Evolutionary conservation across 2,113 vertebrate genomes (phyloP).

Genomic region (Cyanistes caeruleus): DNA sequence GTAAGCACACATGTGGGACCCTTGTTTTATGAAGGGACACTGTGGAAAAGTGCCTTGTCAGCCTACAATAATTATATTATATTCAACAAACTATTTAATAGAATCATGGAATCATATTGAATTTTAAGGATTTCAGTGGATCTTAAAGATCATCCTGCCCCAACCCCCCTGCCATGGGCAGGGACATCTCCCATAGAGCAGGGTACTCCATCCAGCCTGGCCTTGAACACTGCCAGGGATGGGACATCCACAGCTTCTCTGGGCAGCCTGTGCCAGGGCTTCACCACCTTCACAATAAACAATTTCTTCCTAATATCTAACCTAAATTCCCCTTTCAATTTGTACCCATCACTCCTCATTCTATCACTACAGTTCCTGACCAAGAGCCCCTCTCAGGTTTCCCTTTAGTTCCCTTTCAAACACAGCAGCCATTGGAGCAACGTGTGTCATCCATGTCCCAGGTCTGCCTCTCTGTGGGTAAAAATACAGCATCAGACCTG

Average conservation of each 20-base stretch:
- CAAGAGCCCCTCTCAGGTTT: neutral
- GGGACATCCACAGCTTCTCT: neutral
- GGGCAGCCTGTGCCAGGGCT: neutral
- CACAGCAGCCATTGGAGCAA: neutral
- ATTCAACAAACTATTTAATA: neutral
- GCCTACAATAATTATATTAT: neutral
- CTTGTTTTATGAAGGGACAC: neutral
- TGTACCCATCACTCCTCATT: neutral
- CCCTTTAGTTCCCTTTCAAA: neutral
- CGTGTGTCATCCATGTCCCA: neutral
- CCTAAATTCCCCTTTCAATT: neutral
- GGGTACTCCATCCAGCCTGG: neutral
- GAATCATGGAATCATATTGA: neutral
- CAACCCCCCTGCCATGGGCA: neutral
- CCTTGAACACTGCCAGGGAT: neutral
- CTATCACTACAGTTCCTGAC: neutral
- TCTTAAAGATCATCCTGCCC: neutral
- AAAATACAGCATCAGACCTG: neutral
- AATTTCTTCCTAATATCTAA: neutral
- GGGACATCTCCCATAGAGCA: neutral
- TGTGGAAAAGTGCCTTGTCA: neutral
- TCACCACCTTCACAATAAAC: neutral
- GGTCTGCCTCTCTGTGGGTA: neutral
- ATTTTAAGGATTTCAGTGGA: rapidly evolving
- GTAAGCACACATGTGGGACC: neutral